Conservation (phyloP, 2,888 invertebrate genomes). For the Leptarthrus brevirostris region DNA sequence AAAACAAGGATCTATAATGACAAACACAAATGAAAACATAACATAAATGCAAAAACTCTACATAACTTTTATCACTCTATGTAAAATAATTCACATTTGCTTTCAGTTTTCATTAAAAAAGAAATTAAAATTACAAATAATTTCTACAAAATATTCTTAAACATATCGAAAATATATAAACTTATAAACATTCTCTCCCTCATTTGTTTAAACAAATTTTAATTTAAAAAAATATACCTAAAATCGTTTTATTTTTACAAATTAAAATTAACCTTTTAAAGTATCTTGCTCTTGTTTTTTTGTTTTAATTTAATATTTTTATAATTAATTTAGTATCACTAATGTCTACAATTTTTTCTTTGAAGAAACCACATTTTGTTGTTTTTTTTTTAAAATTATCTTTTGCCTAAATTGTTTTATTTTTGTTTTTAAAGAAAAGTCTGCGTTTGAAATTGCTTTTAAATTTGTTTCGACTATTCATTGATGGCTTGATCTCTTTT, state of each 20-base stretch:
- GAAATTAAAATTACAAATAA: slow-evolving; percentile 8
- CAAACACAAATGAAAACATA: slow-evolving; percentile 42
- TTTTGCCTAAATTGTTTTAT: slow-evolving; percentile 26
- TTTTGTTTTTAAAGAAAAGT: slow-evolving; percentile 16
- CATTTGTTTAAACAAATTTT: slow-evolving; percentile 4
- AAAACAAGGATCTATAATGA: slow-evolving; percentile 39
- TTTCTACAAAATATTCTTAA: slow-evolving; percentile 16
- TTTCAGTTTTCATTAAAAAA: slow-evolving; percentile 24
- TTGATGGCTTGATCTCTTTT: slow-evolving; percentile 6
- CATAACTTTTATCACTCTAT: slow-evolving; percentile 43
- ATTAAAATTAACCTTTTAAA: slow-evolving; percentile 36
- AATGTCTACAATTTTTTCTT: slow-evolving; percentile 32
- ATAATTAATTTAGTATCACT: slow-evolving; percentile 46
- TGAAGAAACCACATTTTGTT: slow-evolving; percentile 40
- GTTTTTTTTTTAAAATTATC: slow-evolving; percentile 11
- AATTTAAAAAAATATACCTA: slow-evolving; percentile 4
- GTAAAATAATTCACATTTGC: slow-evolving; percentile 29
- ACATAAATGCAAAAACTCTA: slow-evolving; percentile 47
- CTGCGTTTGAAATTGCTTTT: not conserved
- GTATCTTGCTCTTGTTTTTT: slow-evolving; percentile 3
- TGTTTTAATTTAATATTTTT: slow-evolving; percentile 27
- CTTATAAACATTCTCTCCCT: not conserved
- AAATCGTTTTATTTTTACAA: slow-evolving; percentile 19
- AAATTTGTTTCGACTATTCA: not conserved
- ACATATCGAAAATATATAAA: slow-evolving; percentile 2